Base-by-base conservation (phyloP, 2,797 vertebrate genomes). In the Rhodeus uyekii region DNA sequence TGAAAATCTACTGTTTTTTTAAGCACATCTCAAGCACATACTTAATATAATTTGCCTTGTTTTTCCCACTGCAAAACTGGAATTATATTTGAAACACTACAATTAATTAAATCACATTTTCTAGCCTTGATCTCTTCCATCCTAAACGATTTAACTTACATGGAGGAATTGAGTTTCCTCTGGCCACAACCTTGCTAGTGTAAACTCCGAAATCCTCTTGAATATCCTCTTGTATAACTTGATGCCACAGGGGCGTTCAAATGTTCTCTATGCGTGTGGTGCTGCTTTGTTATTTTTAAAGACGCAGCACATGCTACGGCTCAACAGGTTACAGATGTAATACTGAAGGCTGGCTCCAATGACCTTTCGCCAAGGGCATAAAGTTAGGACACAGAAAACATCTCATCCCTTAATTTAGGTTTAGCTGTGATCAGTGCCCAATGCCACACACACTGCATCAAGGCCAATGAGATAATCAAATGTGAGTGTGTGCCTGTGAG, bases 241-340 rank as follows among this genome's bases (percentile, higher is more conserved):
- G 42, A 27, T 48, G 44, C 18, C 46, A 36, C 46, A 53, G 46
- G 68, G 36, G 53, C 24, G 42, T 42, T 76, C 14, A 29, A 76
- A 55, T 76, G 73, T 76, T 61, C 53, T 39, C 34, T 27, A 36
- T 42, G 55, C n/a, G 0, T 60, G 53, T 58, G 69, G 46, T 53
- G 46, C 32, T 34, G 12, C 29, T 73, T 50, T 73, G 46, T 34
- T 53, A 53, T 73, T n/a, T 73, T 73, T 73, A 73, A 73, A 73
- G 69, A 53, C 0, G 3, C 38, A 34, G 36, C 0, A 16, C 14
- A 50, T 55, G 73, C 34, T 75, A 27, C 5, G 14, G 36, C 60
- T 60, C 50, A 39, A n/a, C 73, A 42, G 50, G 36, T 61, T 29
- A 46, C 19, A 61, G 74, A 63, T 5, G 32, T 18, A 76, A 9